Base-by-base conservation (phyloP, 2,888 invertebrate species). In the Chloromyia formosa region DNA sequence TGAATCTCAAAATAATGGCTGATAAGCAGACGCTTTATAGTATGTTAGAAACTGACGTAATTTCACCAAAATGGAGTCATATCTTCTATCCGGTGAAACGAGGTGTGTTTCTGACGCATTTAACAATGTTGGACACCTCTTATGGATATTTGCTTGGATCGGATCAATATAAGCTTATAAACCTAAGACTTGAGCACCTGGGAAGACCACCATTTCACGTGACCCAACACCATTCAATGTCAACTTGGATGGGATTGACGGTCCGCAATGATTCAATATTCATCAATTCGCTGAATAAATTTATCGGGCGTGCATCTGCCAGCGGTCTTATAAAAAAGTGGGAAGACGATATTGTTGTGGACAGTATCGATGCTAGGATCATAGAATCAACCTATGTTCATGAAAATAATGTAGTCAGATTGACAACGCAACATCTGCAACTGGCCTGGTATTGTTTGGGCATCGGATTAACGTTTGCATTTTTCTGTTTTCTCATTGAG, bases 311-410 rank as follows among this genome's bases (percentile, higher is more conserved):
- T n/a, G 7, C n/a, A n/a, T 54, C 7, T n/a, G 54, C 12, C 14
- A n/a, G 9, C 3, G 61, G 61, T 14, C 61, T 61, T 5, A n/a
- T 4, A n/a, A 14, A n/a, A n/a, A 61, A 61, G n/a, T 61, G 61
- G 61, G 7, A 2, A 9, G 14, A 35, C 10, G 61, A 61, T n/a
- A 61, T 27, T 16, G 12, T 61, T 14, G n/a, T 14, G n/a, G 61
- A 61, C 23, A 35, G 61, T 61, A 27, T 61, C 1, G 61, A 35
- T 5, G 61, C 27, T 35, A 18, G 35, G 4, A 23, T 61, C 14
- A 61, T 61, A 1, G 14, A 2, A 0, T 9, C 10, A 7, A 23
- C 5, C 35, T n/a, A 27, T 7, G 2, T 35, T 4, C 4, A 35
- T 35, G 61, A 27, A n/a, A 18, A 61, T n/a, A 10, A 12, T 27